Evolutionary conservation across 2,113 vertebrate genomes (phyloP).

Genomic region (Chiloscyllium plagiosum): DNA sequence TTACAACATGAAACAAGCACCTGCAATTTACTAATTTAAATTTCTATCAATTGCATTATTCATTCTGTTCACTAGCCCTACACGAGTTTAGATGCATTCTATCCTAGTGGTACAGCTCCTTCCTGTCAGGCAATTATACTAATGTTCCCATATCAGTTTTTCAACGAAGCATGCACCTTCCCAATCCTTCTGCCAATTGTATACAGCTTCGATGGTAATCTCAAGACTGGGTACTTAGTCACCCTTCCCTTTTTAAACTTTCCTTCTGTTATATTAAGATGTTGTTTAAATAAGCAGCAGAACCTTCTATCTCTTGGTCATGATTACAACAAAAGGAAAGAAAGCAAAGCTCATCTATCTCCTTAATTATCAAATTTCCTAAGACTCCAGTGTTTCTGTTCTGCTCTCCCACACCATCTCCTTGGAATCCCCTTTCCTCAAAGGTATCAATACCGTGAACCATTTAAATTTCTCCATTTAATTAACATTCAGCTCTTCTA

Average conservation of each 20-base stretch:
- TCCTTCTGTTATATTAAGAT: not conserved
- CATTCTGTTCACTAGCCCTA: not conserved
- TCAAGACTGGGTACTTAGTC: not conserved
- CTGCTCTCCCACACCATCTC: too few relatives aligned
- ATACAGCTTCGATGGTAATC: not conserved
- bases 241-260: not conserved
- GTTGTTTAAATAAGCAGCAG: not conserved
- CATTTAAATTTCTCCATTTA: too few relatives aligned
- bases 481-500: too few relatives aligned
- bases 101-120: not conserved
- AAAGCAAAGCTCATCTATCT: not conserved
- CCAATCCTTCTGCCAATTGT: not conserved
- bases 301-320: not conserved
- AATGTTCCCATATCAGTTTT: not conserved
- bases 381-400: too few relatives aligned
- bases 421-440: too few relatives aligned
- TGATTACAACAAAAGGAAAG: not conserved
- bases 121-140: not conserved
- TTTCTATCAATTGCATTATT: not conserved
- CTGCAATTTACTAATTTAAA: not conserved
- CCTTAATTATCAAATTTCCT: not conserved
- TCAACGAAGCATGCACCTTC: not conserved
- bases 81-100: not conserved
- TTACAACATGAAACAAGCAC: too few relatives aligned
- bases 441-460: too few relatives aligned